phyloP scores from a whole-genome alignment of 1,140 invertebrate species.

The Cherax quadricarinatus region DNA sequence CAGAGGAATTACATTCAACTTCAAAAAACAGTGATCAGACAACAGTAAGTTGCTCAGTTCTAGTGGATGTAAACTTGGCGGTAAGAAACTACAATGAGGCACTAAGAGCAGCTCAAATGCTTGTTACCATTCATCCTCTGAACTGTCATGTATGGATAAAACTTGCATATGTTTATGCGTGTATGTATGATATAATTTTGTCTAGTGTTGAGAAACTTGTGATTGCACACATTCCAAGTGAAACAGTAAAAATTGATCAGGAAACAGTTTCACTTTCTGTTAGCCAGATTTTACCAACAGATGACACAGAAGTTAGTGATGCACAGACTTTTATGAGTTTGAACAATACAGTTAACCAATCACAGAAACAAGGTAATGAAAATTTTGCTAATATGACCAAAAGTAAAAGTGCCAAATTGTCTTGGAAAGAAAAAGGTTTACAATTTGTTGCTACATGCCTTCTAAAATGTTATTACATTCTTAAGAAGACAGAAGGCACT shows the following conservation, averaged over 20 bases:
- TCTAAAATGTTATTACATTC: constrained; percentile 3
- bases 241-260: not conserved
- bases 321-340: not conserved
- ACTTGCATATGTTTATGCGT: constrained; percentile 52
- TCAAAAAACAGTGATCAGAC: constrained; percentile 49
- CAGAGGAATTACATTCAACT: constrained; percentile 38
- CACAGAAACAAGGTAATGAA: not conserved
- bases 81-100: constrained; percentile 30
- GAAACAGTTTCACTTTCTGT: not conserved
- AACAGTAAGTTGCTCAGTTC: constrained; percentile 54
- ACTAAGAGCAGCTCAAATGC: constrained; percentile 23
- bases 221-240: not conserved
- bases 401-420: not conserved
- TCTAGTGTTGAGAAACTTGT: constrained; percentile 27
- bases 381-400: not conserved
- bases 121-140: constrained; percentile 34
- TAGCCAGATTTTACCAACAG: not conserved
- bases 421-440: constrained; percentile 2
- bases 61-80: constrained; percentile 45
- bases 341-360: not conserved
- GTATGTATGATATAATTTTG: constrained; percentile 7
- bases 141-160: constrained; percentile 60
- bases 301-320: not conserved
- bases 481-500: constrained; percentile 33
- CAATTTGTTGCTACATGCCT: constrained; percentile 40